These are phyloP conservation scores for Equus przewalskii DNA, from an alignment of 2,113 vertebrate species.

Conservation along the genomic window DNA sequence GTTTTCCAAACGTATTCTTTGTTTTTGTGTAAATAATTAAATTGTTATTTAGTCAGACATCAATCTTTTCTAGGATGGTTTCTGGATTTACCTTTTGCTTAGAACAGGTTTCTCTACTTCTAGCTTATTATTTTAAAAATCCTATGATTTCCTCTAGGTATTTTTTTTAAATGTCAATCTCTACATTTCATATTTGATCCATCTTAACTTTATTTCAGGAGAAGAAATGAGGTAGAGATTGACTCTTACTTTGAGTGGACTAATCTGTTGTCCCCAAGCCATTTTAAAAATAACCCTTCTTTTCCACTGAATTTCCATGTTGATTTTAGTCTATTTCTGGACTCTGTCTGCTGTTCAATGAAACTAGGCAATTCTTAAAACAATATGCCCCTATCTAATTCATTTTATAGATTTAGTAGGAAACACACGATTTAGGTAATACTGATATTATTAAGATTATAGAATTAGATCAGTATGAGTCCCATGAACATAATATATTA, in stretches of 20 bases:
- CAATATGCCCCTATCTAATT: background rate
- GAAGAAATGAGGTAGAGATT: background rate
- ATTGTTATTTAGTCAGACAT: conserved; percentile 7
- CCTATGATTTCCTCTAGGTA: background rate
- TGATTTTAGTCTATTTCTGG: conserved; percentile 16
- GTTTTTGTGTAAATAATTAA: conserved; percentile 27
- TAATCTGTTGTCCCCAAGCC: background rate
- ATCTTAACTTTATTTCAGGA: background rate
- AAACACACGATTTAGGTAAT: background rate
- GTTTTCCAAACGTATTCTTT: background rate
- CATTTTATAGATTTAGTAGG: background rate
- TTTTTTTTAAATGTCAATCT: background rate
- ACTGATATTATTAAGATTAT: background rate
- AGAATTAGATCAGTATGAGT: background rate
- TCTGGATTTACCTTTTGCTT: conserved; percentile 25
- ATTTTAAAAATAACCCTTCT: background rate
- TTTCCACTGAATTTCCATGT: background rate
- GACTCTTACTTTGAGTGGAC: background rate
- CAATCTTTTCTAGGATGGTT: background rate
- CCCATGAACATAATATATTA: background rate
- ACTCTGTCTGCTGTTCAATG: background rate
- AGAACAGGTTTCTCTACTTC: background rate
- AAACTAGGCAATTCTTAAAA: conserved; percentile 1
- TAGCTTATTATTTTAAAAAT: background rate
- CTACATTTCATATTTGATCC: background rate